Evolutionary conservation across 2,888 invertebrate genomes (phyloP), one percentile per base, ranked within the genome.

Genomic region (Limenitis camilla): DNA sequence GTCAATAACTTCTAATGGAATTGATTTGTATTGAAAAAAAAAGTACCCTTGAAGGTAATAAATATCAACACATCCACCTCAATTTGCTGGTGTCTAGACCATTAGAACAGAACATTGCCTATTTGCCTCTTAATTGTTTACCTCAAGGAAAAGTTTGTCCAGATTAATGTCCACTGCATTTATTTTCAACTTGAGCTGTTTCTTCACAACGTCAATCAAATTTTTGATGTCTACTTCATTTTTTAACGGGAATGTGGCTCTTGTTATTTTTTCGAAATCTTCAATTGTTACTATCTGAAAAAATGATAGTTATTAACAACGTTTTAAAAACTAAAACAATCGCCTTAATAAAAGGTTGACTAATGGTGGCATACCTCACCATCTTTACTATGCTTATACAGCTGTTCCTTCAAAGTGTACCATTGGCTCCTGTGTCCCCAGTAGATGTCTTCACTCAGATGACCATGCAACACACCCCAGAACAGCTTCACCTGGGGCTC

Each of bases 221-320:
- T 84, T 88, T 56, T 83, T 84, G 41, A 88, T 77, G 55, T 88
- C 88, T 42, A 88, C 84, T 55, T 88, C 88, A 49, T 78, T 87
- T 58, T 88, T 88, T 56, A 87, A 52, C 0, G 88, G 83, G 48
- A 86, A 88, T n/a, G 75, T 71, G 0, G 72, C 58, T 53, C 77
- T 80, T 1, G 76, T 65, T 9, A 75, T 66, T 59, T 80, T 87
- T 61, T 88, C 87, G 11, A 88, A 80, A 36, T 88, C 86, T 29
- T 87, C 87, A 1, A 82, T 64, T 1, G 81, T 71, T 42, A 85
- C 68, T 1, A 72, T 80, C 88, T 88, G 8, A 36, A 29, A 33
- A 48, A 19, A 49, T 32, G 5, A n/a, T 5, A 1, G n/a, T 27
- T 28, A 9, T 39, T 42, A 53, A 11, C 35, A 35, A 5, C 9